A percentile compares a stretch with the other conserved stretches of the same genome.
Conservation (phyloP, 1,140 invertebrate species). For the Bombus waltoni region DNA sequence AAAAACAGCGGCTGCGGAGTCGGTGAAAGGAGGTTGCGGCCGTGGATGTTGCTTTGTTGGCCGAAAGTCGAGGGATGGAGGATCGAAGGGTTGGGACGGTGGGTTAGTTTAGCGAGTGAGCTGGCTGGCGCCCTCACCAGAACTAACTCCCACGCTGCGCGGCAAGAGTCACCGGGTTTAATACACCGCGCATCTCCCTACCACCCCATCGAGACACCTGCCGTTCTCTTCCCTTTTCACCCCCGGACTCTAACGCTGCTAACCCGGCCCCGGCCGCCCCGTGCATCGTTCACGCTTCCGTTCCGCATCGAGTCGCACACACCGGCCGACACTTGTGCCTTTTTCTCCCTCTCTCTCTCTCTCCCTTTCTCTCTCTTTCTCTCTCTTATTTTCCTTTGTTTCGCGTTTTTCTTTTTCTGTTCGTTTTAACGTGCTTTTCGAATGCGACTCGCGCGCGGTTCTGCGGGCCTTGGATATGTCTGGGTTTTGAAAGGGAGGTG, state of each 20-base stretch:
- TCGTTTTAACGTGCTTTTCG: background rate
- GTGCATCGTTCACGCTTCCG: constrained; percentile 61
- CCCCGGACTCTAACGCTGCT: background rate
- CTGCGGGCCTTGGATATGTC: background rate
- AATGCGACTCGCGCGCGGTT: too few species aligned
- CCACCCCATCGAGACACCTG: constrained; percentile 27
- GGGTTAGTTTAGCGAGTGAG: constrained; percentile 78
- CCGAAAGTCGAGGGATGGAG: constrained; percentile 64
- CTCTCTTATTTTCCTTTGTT: background rate
- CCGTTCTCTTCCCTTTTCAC: constrained; percentile 20
- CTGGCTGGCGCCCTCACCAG: constrained; percentile 81
- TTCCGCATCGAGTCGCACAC: constrained; percentile 51
- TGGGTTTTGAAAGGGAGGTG: background rate
- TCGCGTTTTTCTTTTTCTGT: too few species aligned
- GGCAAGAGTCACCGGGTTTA: constrained; percentile 71
- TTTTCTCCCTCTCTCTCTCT: background rate
- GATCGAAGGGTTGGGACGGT: constrained; percentile 71
- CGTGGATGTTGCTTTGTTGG: constrained; percentile 68
- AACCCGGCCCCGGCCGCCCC: constrained; percentile 63
- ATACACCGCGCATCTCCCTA: constrained; percentile 76
- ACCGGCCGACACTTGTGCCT: background rate
- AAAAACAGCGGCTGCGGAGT: constrained; percentile 44
- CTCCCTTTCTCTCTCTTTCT: background rate
- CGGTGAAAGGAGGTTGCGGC: constrained; percentile 64
- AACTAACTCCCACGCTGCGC: constrained; percentile 82